Conservation (phyloP, 2,888 invertebrate genomes). For the Ormyrus thymus region DNA sequence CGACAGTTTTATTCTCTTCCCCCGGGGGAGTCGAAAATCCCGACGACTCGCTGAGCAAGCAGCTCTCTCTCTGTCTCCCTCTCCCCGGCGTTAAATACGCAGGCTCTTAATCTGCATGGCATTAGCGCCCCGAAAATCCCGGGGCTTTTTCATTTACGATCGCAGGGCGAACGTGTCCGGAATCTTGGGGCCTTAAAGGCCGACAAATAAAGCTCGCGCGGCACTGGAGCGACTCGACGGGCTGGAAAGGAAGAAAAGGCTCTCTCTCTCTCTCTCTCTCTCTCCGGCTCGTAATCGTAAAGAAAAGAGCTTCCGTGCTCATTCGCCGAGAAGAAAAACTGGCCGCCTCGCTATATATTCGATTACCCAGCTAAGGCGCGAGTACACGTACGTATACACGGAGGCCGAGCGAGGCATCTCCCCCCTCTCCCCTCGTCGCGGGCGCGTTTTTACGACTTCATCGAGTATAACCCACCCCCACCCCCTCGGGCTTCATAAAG, state of each 20-base stretch:
- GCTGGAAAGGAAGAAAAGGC: no score
- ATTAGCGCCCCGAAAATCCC: neutral
- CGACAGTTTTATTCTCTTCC: slow-evolving; percentile 45
- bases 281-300: slow-evolving; percentile 41
- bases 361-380: slow-evolving; percentile 27
- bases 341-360: slow-evolving; percentile 20
- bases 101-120: slow-evolving; percentile 16
- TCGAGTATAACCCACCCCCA: slow-evolving; percentile 47
- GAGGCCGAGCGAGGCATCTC: no score
- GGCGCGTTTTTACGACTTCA: slow-evolving; percentile 51
- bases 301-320: slow-evolving; percentile 21
- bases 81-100: slow-evolving; percentile 1
- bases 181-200: neutral
- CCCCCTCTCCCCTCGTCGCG: no score
- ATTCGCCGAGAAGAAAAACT: slow-evolving; percentile 12
- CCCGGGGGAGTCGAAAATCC: neutral
- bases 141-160: no score
- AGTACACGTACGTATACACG: no score
- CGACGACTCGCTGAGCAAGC: slow-evolving; percentile 35
- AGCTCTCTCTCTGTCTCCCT: neutral
- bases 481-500: slow-evolving; percentile 40
- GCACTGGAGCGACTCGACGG: neutral
- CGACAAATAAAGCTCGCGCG: neutral
- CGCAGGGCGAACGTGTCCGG: no score
- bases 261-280: no score